These are phyloP conservation scores for Collichthys lucidus DNA, from an alignment of 2,113 vertebrate species.

Conservation along the genomic window DNA sequence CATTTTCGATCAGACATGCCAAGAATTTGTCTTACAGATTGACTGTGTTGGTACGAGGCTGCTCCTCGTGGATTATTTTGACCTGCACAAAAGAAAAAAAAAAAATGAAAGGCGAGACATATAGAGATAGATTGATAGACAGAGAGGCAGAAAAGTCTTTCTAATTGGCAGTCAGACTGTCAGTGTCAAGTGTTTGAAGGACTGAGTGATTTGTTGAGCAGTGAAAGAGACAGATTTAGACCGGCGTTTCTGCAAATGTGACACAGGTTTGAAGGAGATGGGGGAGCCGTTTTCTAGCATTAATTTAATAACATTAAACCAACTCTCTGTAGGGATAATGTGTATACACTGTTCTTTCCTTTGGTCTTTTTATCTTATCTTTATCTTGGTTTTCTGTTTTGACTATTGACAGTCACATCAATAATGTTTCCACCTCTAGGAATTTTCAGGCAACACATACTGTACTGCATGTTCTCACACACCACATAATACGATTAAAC, in stretches of 20 bases:
- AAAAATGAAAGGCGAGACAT: slow-evolving; percentile 14
- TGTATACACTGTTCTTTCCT: slow-evolving; percentile 2
- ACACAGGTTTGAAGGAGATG: slow-evolving; percentile 12
- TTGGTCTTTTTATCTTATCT: background rate
- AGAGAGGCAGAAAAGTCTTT: slow-evolving; percentile 45
- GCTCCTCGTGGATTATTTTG: slow-evolving; percentile 31
- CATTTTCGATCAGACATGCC: slow-evolving; percentile 28
- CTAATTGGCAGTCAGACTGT: slow-evolving; percentile 67
- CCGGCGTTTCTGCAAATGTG: slow-evolving; percentile 24
- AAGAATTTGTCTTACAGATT: slow-evolving; percentile 43
- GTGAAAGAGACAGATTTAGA: slow-evolving; percentile 39
- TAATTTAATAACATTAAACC: slow-evolving; percentile 41
- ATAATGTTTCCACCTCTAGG: background rate
- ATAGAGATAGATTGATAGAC: slow-evolving; percentile 40
- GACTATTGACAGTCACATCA: background rate
- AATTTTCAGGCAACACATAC: background rate
- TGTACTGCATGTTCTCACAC: background rate
- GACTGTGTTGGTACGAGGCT: slow-evolving; percentile 27
- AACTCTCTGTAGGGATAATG: background rate
- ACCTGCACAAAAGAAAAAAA: slow-evolving; percentile 35
- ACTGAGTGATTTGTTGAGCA: slow-evolving; percentile 56
- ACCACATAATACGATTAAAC: background rate
- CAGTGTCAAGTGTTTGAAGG: slow-evolving; percentile 53
- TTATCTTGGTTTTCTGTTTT: background rate
- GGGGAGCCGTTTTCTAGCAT: slow-evolving; percentile 15